Conservation (phyloP, 2,888 invertebrate species). For the Trachelus iudaicus region DNA sequence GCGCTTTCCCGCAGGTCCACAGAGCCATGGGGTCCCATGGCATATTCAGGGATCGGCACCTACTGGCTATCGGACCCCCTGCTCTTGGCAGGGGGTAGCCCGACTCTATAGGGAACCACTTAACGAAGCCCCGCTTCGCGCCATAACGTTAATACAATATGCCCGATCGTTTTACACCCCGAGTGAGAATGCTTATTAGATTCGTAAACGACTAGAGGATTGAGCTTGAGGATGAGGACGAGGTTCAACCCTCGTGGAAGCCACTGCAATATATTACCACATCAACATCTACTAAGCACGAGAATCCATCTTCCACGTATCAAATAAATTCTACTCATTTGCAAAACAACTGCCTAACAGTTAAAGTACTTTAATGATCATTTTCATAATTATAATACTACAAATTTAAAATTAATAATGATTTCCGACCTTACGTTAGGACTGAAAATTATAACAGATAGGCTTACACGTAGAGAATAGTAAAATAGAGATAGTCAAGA, state of each 20-base stretch:
- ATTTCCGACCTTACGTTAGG: background rate
- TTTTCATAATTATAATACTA: background rate
- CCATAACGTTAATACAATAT: slow-evolving; percentile 41
- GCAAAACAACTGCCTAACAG: background rate
- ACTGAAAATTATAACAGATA: background rate
- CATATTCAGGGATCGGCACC: slow-evolving; percentile 23
- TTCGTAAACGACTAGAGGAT: background rate
- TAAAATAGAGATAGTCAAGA: background rate
- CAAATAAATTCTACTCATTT: background rate
- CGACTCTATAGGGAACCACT: slow-evolving; percentile 60
- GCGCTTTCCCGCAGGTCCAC: slow-evolving; percentile 6
- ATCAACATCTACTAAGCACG: background rate
- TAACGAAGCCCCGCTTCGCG: slow-evolving; percentile 44
- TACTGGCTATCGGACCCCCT: slow-evolving; percentile 28
- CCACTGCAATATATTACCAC: background rate
- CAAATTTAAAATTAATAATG: background rate
- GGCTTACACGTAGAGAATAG: background rate
- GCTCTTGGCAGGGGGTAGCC: slow-evolving; percentile 56
- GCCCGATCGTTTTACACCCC: slow-evolving; percentile 50
- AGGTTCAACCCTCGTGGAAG: background rate
- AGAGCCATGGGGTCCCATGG: slow-evolving; percentile 20
- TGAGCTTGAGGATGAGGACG: background rate
- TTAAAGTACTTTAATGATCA: background rate
- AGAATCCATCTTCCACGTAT: background rate
- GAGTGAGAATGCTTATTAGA: slow-evolving; percentile 28